Conservation (phyloP, 2,888 invertebrate species). For the Erynnis tages region DNA sequence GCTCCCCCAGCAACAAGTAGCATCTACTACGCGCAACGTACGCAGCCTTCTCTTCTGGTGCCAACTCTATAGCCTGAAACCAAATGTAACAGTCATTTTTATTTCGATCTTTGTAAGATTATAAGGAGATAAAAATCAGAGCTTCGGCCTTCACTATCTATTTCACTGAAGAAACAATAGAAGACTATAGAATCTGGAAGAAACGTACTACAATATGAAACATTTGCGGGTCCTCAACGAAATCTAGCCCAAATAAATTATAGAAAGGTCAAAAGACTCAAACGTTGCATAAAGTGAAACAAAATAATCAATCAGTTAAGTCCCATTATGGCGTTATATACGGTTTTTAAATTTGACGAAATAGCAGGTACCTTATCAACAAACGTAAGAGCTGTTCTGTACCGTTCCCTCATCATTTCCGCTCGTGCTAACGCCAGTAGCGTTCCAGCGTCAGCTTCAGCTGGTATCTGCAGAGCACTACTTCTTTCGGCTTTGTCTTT, state of each 20-base stretch:
- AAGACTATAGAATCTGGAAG: too few relatives aligned
- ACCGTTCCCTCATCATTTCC: slow-evolving; percentile 88
- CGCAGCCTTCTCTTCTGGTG: slow-evolving; percentile 91
- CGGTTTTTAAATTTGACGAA: too few relatives aligned
- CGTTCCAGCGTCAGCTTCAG: slow-evolving; percentile 89
- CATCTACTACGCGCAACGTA: slow-evolving; percentile 95
- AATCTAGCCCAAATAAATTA: too few relatives aligned
- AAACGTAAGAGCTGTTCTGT: slow-evolving; percentile 86
- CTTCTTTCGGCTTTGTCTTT: slow-evolving; percentile 90
- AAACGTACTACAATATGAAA: too few relatives aligned
- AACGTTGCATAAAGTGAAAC: too few relatives aligned
- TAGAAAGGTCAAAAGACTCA: too few relatives aligned
- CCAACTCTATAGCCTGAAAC: slow-evolving; percentile 90
- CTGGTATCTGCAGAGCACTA: slow-evolving; percentile 86
- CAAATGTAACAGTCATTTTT: background rate
- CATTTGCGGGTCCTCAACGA: too few relatives aligned
- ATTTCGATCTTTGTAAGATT: too few relatives aligned
- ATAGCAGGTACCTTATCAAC: slow-evolving; percentile 87
- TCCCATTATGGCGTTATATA: background rate
- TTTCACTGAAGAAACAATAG: too few relatives aligned
- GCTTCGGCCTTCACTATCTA: too few relatives aligned
- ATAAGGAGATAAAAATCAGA: too few relatives aligned
- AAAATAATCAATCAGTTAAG: too few relatives aligned
- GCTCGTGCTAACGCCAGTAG: slow-evolving; percentile 88
- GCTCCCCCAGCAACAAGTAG: slow-evolving; percentile 91